Evolutionary conservation across 2,797 vertebrate genomes (phyloP), one percentile per base, ranked within the genome.

Genomic region (Coracias cyanogaster): DNA sequence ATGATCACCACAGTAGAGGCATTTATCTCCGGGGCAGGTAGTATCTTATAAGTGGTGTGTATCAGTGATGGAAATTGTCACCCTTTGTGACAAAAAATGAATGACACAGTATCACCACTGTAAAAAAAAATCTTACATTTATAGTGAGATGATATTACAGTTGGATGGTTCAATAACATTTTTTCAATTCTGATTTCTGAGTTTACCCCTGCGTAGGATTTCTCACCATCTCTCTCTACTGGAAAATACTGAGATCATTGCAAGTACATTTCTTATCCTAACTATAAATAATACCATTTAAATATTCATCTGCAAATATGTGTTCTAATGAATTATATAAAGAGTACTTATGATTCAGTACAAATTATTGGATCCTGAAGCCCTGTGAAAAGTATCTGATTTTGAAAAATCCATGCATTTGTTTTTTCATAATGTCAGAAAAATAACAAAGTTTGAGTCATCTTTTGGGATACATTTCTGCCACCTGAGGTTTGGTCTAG

Each of bases 111-210:
- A 73, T 39, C 33, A 74, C 11, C 51, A 35, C 55, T 61, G 35
- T 51, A 95, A 93, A 95, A 82, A 93, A 89, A 86, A 86, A 46
- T 31, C 46, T 83, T 67, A 85, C 33, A 66, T 78, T 94, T 89
- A 64, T 61, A 43, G 28, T 82, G 57, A 90, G 41, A 28, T 14
- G 17, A 33, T 94, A 90, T 89, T 82, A 55, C 18, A 60, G 37
- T 51, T 64, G 45, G 52, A 77, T 58, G 33, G 55, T 51, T 83
- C 64, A 39, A 65, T 60, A 78, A 57, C 1, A n/a, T 25, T 61
- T 80, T 37, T 57, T 87, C 41, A 16, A 5, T 85, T 95, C 51
- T 24, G 14, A 62, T 85, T 94, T 77, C 67, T 90, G 64, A 64
- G 57, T 81, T 93, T 74, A 43, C 15, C 41, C 9, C 46, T 84